Evolutionary conservation across 2,888 invertebrate genomes (phyloP).

Genomic region (Synanthedon myopaeformis): DNA sequence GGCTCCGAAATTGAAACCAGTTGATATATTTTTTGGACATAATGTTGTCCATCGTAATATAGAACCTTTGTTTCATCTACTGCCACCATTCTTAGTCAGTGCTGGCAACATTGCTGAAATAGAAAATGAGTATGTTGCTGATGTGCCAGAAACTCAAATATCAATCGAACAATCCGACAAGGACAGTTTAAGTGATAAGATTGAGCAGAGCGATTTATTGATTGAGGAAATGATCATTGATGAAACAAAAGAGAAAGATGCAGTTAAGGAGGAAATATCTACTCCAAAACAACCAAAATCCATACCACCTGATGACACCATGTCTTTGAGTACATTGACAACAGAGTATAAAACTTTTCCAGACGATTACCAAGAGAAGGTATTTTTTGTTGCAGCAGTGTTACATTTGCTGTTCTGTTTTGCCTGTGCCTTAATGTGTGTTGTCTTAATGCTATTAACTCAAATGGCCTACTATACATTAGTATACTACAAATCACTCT

Average conservation of each 20-base stretch:
- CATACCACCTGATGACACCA: conserved; percentile 42
- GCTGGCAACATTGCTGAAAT: conserved; percentile 39
- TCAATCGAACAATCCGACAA: conserved; percentile 12
- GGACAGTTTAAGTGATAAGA: conserved; percentile 31
- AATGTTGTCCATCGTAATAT: conserved; percentile 33
- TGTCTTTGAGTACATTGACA: conserved; percentile 70
- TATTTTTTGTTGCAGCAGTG: conserved; percentile 36
- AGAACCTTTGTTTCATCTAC: conserved; percentile 36
- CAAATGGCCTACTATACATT: conserved; percentile 29
- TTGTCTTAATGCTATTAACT: conserved; percentile 23
- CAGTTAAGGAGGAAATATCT: conserved; percentile 25
- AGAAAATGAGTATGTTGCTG: conserved; percentile 16
- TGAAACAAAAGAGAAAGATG: conserved; percentile 22
- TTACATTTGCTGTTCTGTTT: conserved; percentile 23
- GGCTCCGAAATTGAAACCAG: conserved; percentile 52
- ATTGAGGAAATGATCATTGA: conserved; percentile 52
- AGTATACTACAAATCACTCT: conserved; percentile 20
- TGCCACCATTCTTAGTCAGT: conserved; percentile 52
- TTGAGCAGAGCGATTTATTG: conserved; percentile 45
- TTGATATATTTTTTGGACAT: conserved; percentile 28
- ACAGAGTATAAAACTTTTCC: conserved; percentile 80
- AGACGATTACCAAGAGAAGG: conserved; percentile 77
- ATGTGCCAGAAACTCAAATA: conserved; percentile 8
- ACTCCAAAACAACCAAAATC: conserved; percentile 37
- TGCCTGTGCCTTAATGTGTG: conserved; percentile 15